Conservation (phyloP, 2,888 invertebrate genomes). For the Parnassius glacialis region DNA sequence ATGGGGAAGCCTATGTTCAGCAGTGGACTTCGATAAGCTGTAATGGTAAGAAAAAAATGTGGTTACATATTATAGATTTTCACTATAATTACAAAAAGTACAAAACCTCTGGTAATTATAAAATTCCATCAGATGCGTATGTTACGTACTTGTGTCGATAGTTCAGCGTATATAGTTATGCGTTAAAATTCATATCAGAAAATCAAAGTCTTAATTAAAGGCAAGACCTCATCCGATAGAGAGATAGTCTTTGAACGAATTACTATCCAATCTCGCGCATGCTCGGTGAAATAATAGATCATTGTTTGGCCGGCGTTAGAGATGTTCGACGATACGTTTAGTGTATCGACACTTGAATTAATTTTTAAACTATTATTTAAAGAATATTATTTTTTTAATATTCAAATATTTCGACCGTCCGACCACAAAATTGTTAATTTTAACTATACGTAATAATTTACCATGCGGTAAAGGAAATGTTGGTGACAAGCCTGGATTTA, state of each 20-base stretch:
- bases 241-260: constrained; percentile 34
- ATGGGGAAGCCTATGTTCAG: no score
- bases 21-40: no score
- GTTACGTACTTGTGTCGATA: not conserved
- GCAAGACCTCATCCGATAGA: constrained; percentile 34
- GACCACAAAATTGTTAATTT: not conserved
- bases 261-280: constrained; percentile 45
- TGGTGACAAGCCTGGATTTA: no score
- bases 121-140: not conserved
- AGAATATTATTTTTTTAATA: no score
- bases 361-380: not conserved
- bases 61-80: not conserved
- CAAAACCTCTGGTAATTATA: not conserved
- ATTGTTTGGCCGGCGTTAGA: constrained; percentile 49
- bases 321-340: not conserved
- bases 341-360: constrained; percentile 10
- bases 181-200: constrained; percentile 18
- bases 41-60: no score
- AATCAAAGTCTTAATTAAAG: constrained; percentile 31
- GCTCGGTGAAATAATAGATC: constrained; percentile 59
- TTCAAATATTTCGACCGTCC: not conserved
- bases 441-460: no score
- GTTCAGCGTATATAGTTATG: constrained; percentile 1
- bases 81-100: not conserved
- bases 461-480: no score